phyloP scores from a whole-genome alignment of 2,113 vertebrate genomes.

The Cheilinus undulatus region DNA sequence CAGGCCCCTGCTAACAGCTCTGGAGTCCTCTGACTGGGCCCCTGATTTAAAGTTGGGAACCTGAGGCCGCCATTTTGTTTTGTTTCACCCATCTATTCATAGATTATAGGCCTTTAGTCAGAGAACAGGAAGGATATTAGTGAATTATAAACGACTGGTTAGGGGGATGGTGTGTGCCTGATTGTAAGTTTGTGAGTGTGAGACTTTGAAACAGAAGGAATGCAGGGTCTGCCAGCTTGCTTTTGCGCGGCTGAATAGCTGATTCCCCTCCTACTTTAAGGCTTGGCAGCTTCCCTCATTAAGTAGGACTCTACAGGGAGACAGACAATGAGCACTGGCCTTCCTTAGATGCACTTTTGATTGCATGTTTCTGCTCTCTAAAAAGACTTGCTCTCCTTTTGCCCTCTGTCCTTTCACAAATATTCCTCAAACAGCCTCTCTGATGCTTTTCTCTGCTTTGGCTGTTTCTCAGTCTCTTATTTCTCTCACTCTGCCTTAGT shows the following conservation, averaged over 20 bases:
- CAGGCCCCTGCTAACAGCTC: background rate
- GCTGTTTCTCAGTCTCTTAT: background rate
- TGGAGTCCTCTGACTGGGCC: background rate
- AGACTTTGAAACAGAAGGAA: slow-evolving; percentile 32
- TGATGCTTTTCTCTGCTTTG: background rate
- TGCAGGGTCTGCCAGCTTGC: slow-evolving; percentile 65
- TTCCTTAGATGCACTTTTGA: slow-evolving; percentile 59
- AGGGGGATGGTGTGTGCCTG: slow-evolving; percentile 1
- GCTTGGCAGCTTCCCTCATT: slow-evolving; percentile 69
- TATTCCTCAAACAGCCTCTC: slow-evolving; percentile 1
- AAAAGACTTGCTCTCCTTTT: slow-evolving; percentile 2
- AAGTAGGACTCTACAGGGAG: slow-evolving; percentile 65
- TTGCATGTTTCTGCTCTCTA: slow-evolving; percentile 34
- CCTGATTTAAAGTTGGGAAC: slow-evolving; percentile 4
- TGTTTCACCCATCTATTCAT: slow-evolving; percentile 64
- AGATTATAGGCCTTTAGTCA: slow-evolving; percentile 60
- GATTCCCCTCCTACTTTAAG: slow-evolving; percentile 67
- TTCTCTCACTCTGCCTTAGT: background rate
- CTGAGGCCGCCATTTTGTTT: slow-evolving; percentile 37
- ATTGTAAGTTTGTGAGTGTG: background rate
- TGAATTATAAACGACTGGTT: slow-evolving; percentile 73
- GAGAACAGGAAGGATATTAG: slow-evolving; percentile 56
- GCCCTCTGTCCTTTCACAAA: background rate
- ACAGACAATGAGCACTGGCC: slow-evolving; percentile 61
- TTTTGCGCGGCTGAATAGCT: slow-evolving; percentile 72